Evolutionary conservation across 2,888 invertebrate species (phyloP).

Genomic region (Eurytoma californica): DNA sequence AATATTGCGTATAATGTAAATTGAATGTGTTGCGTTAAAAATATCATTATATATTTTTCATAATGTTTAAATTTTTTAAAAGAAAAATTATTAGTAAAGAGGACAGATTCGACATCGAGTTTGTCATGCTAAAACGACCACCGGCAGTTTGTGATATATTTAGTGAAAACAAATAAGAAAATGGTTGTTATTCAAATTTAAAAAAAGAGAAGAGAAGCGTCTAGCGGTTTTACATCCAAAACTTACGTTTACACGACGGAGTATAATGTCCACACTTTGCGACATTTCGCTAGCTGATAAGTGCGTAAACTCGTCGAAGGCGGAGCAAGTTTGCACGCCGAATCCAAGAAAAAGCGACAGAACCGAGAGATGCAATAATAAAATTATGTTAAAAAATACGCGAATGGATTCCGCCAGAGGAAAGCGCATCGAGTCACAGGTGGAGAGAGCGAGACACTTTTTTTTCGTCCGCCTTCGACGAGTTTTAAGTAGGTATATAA

Average conservation of each 20-base stretch:
- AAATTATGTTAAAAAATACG: slow-evolving; percentile 2
- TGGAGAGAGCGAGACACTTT: background rate
- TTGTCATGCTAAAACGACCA: slow-evolving; percentile 63
- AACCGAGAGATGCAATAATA: slow-evolving; percentile 46
- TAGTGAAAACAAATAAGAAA: slow-evolving; percentile 71
- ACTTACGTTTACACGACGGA: slow-evolving; percentile 39
- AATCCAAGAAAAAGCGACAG: background rate
- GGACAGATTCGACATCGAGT: slow-evolving; percentile 59
- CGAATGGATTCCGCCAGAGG: background rate
- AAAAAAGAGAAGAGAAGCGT: slow-evolving; percentile 63
- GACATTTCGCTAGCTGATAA: slow-evolving; percentile 44
- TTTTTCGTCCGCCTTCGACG: slow-evolving; percentile 35
- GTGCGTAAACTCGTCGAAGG: slow-evolving; percentile 42
- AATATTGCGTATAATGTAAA: too few species aligned
- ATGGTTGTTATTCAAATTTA: slow-evolving; percentile 70
- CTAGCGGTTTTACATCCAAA: slow-evolving; percentile 71
- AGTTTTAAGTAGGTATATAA: slow-evolving; percentile 34
- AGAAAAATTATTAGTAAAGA: slow-evolving; percentile 6
- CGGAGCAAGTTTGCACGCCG: slow-evolving; percentile 1
- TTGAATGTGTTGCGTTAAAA: too few species aligned
- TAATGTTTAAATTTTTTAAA: background rate
- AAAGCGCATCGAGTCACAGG: background rate
- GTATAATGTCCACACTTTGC: slow-evolving; percentile 35
- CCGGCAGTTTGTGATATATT: slow-evolving; percentile 75
- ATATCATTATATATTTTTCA: background rate